Conservation (phyloP, 2,113 vertebrate species). For the Mastomys natalensis region DNA sequence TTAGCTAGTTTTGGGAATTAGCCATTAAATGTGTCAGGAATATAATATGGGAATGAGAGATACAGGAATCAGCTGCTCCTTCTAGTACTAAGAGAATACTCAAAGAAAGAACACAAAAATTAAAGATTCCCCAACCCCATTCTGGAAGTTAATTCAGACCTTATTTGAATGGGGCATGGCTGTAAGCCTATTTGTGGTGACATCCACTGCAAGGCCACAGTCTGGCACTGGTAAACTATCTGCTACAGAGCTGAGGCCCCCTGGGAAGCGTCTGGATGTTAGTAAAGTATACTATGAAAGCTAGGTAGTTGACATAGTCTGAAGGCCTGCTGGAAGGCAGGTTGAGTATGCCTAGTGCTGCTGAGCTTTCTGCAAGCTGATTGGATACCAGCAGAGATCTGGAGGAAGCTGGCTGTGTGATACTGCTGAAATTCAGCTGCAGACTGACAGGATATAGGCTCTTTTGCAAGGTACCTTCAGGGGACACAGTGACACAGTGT, state of each 20-base stretch:
- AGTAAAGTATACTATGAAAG: neutral
- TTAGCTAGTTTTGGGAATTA: conserved; percentile 8
- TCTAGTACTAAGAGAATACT: neutral
- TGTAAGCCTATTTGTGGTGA: neutral
- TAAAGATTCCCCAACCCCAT: neutral
- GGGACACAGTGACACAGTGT: neutral
- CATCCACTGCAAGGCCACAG: neutral
- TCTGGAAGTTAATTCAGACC: neutral
- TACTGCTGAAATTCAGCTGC: neutral
- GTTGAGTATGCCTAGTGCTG: neutral
- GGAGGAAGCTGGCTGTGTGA: neutral
- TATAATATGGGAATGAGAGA: neutral
- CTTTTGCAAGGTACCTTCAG: neutral
- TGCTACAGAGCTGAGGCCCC: neutral
- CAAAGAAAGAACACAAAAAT: neutral
- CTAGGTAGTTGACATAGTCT: neutral
- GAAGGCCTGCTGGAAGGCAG: neutral
- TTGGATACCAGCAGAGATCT: neutral
- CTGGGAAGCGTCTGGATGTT: neutral
- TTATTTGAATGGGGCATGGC: neutral
- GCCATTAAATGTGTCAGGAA: neutral
- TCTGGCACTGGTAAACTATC: neutral
- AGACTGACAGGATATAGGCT: neutral
- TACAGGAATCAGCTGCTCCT: neutral
- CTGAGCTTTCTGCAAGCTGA: neutral